Evolutionary conservation across 2,113 vertebrate genomes (phyloP).

Genomic region (Spizaetus ornatus): DNA sequence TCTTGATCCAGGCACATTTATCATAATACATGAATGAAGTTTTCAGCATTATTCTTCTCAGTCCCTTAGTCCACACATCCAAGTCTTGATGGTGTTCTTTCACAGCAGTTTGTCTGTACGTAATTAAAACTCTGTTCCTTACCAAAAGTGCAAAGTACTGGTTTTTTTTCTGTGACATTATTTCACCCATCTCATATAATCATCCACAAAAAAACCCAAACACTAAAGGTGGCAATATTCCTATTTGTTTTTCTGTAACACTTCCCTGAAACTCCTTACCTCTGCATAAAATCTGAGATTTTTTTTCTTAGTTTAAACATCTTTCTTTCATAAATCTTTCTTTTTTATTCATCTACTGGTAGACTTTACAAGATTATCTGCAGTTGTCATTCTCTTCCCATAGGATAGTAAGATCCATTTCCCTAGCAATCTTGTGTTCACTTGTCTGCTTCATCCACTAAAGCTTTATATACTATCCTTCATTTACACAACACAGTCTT

Average conservation of each 20-base stretch:
- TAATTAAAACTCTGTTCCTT: neutral
- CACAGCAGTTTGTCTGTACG: neutral
- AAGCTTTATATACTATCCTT: neutral
- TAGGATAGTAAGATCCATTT: neutral
- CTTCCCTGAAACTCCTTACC: neutral
- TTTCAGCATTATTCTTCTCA: neutral
- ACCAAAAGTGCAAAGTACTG: neutral
- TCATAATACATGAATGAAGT: neutral
- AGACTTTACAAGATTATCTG: neutral
- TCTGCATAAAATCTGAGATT: neutral
- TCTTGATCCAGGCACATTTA: neutral
- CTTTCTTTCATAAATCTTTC: neutral
- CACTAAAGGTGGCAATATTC: neutral
- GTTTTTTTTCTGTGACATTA: fast-evolving
- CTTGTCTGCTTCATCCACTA: neutral
- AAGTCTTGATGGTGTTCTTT: neutral
- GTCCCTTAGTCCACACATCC: neutral
- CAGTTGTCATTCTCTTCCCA: neutral
- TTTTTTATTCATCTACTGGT: neutral
- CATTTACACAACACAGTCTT: neutral
- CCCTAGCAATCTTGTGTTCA: neutral
- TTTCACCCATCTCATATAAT: neutral
- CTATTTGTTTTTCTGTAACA: neutral
- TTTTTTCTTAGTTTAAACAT: neutral
- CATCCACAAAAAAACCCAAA: fast-evolving